phyloP scores from a whole-genome alignment of 1,140 invertebrate genomes.

The Dendrolimus kikuchii region DNA sequence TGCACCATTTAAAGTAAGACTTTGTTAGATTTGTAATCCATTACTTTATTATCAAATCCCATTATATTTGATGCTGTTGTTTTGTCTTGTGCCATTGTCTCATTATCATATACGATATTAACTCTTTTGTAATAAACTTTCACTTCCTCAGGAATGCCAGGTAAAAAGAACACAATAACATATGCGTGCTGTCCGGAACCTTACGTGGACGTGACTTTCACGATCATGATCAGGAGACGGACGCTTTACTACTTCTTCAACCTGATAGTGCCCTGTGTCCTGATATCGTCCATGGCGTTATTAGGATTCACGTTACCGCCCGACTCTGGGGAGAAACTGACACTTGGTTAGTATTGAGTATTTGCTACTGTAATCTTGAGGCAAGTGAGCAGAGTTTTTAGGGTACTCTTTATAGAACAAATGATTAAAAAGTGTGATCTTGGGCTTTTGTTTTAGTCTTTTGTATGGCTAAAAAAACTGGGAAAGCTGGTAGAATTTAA shows the following conservation, averaged over 20 bases:
- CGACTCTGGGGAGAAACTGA: slow-evolving; percentile 98
- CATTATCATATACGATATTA: neutral
- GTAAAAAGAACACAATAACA: slow-evolving; percentile 86
- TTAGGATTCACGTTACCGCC: slow-evolving; percentile 98
- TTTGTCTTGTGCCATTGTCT: no score
- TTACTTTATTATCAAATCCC: no score
- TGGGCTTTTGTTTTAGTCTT: no score
- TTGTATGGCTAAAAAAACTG: no score
- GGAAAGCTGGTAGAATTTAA: no score
- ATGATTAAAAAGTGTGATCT: no score
- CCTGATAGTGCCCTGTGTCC: slow-evolving; percentile 98
- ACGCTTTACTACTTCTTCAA: slow-evolving; percentile 99
- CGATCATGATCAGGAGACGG: slow-evolving; percentile 95
- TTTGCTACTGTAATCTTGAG: neutral
- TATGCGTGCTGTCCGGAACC: slow-evolving; percentile 92
- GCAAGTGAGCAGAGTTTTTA: no score
- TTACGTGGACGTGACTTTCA: slow-evolving; percentile 98
- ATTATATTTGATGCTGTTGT: no score
- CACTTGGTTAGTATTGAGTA: slow-evolving; percentile 84
- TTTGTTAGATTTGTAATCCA: no score
- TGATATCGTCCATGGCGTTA: slow-evolving; percentile 98
- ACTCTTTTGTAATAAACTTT: neutral
- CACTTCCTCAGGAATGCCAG: slow-evolving; percentile 81
- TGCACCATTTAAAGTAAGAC: no score
- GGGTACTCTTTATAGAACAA: no score